Evolutionary conservation across 2,888 invertebrate genomes (phyloP), one percentile per base, ranked within the genome.

Genomic region (Mycalesis mineus): DNA sequence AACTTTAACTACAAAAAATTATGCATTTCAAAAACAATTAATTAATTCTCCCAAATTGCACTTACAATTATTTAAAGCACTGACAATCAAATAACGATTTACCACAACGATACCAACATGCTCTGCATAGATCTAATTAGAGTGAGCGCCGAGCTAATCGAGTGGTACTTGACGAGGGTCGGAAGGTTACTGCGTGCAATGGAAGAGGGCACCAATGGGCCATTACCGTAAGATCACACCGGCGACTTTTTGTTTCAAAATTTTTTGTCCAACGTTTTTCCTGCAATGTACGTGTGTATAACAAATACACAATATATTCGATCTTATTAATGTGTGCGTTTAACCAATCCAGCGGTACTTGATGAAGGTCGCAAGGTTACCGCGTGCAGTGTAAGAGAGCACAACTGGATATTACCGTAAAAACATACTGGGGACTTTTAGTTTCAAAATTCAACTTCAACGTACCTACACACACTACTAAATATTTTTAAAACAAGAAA

Each of bases 101-200:
- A 57, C 47, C 31, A 44, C 22, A 28, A 44, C 29, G 42, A 55
- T 60, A 59, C 52, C 45, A 51, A 42, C 37, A 31, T 41, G 31
- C 40, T 51, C 39, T 40, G 41, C 55, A 57, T 68, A 73, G 72
- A 73, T 74, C 77, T 74, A 79, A 79, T 83, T 84, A 85, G 76
- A 78, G 77, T 72, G 75, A 74, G 75, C 73, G 82, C 83, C 82
- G 75, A 75, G 80, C 84, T 87, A 88, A 89, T 88, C 85, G 85
- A 84, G 78, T 80, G 77, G 65, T 70, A 65, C 79, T 84, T 88
- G 88, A 88, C 83, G 82, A 85, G 88, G 88, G 88, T 89, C 85
- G 78, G 71, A 64, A 74, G 84, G 82, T 83, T 82, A 75, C 77
- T 70, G 73, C 76, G 73, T 69, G 77, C 72, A 68, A 9, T n/a